Conservation (phyloP, 2,888 invertebrate genomes). For the Prenolepis imparis region DNA sequence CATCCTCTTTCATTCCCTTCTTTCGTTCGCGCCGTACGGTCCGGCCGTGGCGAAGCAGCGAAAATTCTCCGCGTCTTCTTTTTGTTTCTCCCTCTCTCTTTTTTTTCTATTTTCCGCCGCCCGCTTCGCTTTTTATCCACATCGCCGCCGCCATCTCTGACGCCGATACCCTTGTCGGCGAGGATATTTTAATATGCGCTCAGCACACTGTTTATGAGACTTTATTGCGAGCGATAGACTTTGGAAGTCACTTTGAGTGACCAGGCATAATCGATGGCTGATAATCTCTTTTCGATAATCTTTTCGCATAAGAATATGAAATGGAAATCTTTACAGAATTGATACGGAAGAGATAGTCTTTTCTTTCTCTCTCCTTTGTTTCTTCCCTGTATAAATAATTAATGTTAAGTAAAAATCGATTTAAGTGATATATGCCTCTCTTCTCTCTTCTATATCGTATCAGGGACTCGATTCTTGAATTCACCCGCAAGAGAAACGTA, state of each 20-base stretch:
- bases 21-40: conserved; percentile 47
- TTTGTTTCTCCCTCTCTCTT: conserved; percentile 13
- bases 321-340: conserved; percentile 12
- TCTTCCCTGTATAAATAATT: conserved; percentile 1
- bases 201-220: conserved; percentile 59
- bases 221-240: conserved; percentile 73
- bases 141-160: conserved; percentile 39
- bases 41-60: conserved; percentile 56
- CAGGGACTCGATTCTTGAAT: no score
- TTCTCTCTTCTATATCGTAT: background rate
- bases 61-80: conserved; percentile 63
- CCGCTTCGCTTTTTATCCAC: conserved; percentile 43
- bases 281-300: conserved; percentile 52
- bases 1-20: conserved; percentile 71
- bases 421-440: background rate
- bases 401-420: conserved; percentile 13
- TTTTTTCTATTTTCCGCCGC: conserved; percentile 15
- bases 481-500: no score
- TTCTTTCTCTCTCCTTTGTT: background rate
- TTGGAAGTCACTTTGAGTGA: conserved; percentile 58
- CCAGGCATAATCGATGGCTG: conserved; percentile 33
- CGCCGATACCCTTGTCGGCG: conserved; percentile 58
- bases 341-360: background rate
- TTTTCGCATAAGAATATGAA: conserved; percentile 27
- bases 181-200: conserved; percentile 74